Base-by-base conservation (phyloP, 1,140 invertebrate genomes). In the Aphis craccivora region DNA sequence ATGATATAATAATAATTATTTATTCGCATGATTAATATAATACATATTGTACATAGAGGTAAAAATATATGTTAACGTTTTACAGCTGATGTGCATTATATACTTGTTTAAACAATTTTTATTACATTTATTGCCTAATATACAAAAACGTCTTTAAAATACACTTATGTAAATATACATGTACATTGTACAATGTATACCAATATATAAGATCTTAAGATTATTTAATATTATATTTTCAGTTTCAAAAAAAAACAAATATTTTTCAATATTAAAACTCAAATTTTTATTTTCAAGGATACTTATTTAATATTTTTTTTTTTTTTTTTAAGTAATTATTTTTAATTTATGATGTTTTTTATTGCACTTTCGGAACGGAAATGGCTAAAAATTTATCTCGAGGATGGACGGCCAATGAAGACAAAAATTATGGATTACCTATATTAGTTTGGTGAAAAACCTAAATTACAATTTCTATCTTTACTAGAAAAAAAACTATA, bases 381-480 rank as follows among this genome's bases (percentile, higher is more conserved):
- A 76, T n/a, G 14, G 14, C 11, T n/a, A 30, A n/a, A 76, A 67
- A 67, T 67, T 4, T 11, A 5, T 76, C 60, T 76, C 14, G 30
- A n/a, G n/a, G 5, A 40, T 3, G 23, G n/a, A n/a, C 14, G 5
- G 60, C 1, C 30, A 76, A 76, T 18, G 60, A 76, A 35, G 11
- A 76, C 30, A 67, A 76, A 30, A 76, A 76, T 35, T 76, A 76
- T 76, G 60, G 30, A 35, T 76, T 76, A n/a, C n/a, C n/a, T n/a
- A n/a, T 22, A 76, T 14, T 76, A n/a, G n/a, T 18, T 2, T n/a
- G 4, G 60, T 7, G 30, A n/a, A 76, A 67, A 76, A 76, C 60
- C 60, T 76, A 76, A 76, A 76, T 76, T 76, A 76, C 60, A 76
- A 76, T 76, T 76, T 76, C 60, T n/a, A n/a, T 76, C 60, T 76